Percentiles rank a stretch among this genome's conserved stretches.
Evolutionary conservation across 2,113 vertebrate species (phyloP).

Genomic region (Lathamus discolor): DNA sequence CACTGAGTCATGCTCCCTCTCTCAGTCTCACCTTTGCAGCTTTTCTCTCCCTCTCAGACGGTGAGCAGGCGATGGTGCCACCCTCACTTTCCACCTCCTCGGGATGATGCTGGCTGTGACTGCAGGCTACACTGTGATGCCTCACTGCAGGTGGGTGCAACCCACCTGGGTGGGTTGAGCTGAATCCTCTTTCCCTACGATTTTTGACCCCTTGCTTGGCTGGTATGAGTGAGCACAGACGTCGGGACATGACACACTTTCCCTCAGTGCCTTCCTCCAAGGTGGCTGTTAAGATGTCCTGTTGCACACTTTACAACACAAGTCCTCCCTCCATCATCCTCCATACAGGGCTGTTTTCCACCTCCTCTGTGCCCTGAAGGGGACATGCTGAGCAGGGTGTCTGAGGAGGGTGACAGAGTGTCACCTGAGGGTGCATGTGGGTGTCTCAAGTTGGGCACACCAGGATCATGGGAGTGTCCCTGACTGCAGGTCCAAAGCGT

Average conservation of each 20-base stretch:
- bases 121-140: accelerated
- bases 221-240: neutral
- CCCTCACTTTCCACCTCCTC: neutral
- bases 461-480: neutral
- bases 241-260: accelerated
- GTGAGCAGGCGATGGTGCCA: accelerated
- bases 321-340: neutral
- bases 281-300: accelerated
- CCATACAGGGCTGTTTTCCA: neutral
- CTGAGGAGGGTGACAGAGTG: neutral
- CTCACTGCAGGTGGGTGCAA: neutral
- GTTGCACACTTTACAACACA: neutral
- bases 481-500: neutral
- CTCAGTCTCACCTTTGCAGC: neutral
- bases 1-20: slow-evolving; percentile 11
- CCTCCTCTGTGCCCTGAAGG: neutral
- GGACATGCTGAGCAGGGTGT: neutral
- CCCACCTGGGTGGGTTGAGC: neutral
- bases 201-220: neutral
- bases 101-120: neutral
- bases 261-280: accelerated
- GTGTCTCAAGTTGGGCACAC: neutral
- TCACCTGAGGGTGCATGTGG: accelerated
- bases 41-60: neutral
- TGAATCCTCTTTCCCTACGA: neutral